phyloP scores from a whole-genome alignment of 2,113 vertebrate genomes.

The Quiscalus mexicanus region DNA sequence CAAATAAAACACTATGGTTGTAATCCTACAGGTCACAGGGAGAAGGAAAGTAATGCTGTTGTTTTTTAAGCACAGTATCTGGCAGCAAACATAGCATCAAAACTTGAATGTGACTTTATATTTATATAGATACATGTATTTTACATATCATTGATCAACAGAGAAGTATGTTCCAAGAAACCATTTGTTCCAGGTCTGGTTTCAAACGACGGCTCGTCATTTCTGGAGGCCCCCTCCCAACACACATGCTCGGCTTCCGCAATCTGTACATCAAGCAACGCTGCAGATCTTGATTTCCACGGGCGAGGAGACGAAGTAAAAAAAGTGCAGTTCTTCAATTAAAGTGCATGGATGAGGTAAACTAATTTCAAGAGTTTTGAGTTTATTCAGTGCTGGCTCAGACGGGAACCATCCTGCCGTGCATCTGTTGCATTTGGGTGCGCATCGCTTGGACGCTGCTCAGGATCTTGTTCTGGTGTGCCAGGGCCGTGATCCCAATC shows the following conservation, averaged over 20 bases:
- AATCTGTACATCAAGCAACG: conserved; percentile 77
- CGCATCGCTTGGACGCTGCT: conserved; percentile 92
- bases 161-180: conserved; percentile 72
- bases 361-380: conserved; percentile 90
- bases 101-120: conserved; percentile 69
- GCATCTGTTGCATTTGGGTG: conserved; percentile 95
- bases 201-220: conserved; percentile 63
- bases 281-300: conserved; percentile 79
- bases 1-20: conserved; percentile 71
- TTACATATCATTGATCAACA: conserved; percentile 74
- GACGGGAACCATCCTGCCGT: conserved; percentile 97
- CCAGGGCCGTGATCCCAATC: conserved; percentile 87
- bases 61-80: conserved; percentile 70
- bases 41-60: conserved; percentile 35
- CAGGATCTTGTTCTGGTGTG: conserved; percentile 95
- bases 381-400: conserved; percentile 84
- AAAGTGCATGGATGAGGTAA: conserved; percentile 99
- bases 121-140: conserved; percentile 76
- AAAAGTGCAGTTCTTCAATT: conserved; percentile 97
- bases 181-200: conserved; percentile 74
- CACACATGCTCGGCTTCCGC: conserved; percentile 40
- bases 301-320: conserved; percentile 85
- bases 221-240: conserved; percentile 54
- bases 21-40: conserved; percentile 69
- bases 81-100: conserved; percentile 72